Base-by-base conservation (phyloP, 2,888 invertebrate species). In the Drosophila colorata region DNA sequence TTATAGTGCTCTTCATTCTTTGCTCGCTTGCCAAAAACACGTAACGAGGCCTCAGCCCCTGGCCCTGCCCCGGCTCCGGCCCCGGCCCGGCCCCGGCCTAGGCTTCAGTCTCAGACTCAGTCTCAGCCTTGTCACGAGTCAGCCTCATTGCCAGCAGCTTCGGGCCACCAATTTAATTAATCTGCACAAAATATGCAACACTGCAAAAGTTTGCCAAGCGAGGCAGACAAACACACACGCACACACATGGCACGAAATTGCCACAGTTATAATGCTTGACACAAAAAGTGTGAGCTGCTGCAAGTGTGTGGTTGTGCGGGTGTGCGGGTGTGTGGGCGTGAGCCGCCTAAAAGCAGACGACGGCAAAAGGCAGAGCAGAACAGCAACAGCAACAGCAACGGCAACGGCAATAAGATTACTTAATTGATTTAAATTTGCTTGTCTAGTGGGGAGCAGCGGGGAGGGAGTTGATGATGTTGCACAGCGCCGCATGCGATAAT, bases 361-460 rank as follows among this genome's bases (percentile, higher is more conserved):
- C 72, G 37, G 63, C 66, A 74, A 76, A 65, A 59, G 56, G 25
- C 59, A 58, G 33, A 25, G 31, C 49, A 58, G n/a, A 28, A 28
- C 25, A 65, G 38, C 37, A 18, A 37, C 52, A 33, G 20, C 20
- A 18, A 40, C 49, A 46, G 43, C 20, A 60, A 69, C 35, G 40
- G 41, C 40, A 35, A 53, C 60, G 43, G 73, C 84, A 83, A 83
- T 83, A 83, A 83, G 82, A 83, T 83, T 87, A 83, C 82, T 83
- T 83, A 83, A 83, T 83, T 83, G 82, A 83, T 83, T 83, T 83
- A 83, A 83, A 83, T 87, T 83, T 83, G 82, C 82, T 83, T 83
- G 79, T 85, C 76, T 85, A 67, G 69, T 84, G 85, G 57, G 56
- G 16, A 38, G 11, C n/a, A 20, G n/a, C 2, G 6, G 5, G 35